Evolutionary conservation across 2,797 vertebrate genomes (phyloP), one percentile per base, ranked within the genome.

Genomic region (Triplophysa bombifrons): DNA sequence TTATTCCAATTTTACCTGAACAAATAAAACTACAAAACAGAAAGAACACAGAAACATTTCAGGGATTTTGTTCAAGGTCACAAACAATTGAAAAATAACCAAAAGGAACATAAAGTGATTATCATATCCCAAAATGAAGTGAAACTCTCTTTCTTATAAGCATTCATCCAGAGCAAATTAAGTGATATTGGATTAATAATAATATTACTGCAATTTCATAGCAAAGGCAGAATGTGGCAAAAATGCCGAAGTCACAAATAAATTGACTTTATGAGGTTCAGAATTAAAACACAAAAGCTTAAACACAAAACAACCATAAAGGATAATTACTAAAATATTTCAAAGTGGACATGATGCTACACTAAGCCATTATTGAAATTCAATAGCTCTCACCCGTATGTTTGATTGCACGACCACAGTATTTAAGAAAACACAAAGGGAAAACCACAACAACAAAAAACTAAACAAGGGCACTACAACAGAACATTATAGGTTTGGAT

Each of bases 321-420:
- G 34, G 60, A 72, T 72, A 79, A 79, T 79, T 65, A 65, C 22
- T 3, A 13, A 71, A 70, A 79, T 79, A 65, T 65, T 72, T 72
- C 16, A 46, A 72, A 72, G 20, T 1, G 13, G 69, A 72, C 69
- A 56, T 19, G 27, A 72, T 53, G 30, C 58, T 72, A 41, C 76
- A 13, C 58, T 61, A 70, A 70, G 48, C 76, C 68, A 78, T 78
- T 78, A 78, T 64, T 30, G 34, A 50, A 50, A 25, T 69, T 70
- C 58, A 64, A 56, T n/a, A 65, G 48, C 68, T 27, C 63, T 71
- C 53, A 69, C 30, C 13, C 6, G 2, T 46, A 20, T 20, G 51
- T 68, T 61, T 69, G 9, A 60, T 14, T 61, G 22, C 17, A 60
- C 55, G 48, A 30, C 65, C 5, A 5, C 4, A 38, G 34, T 4